Conservation (phyloP, 2,888 invertebrate species). For the Charanyca ferruginea region DNA sequence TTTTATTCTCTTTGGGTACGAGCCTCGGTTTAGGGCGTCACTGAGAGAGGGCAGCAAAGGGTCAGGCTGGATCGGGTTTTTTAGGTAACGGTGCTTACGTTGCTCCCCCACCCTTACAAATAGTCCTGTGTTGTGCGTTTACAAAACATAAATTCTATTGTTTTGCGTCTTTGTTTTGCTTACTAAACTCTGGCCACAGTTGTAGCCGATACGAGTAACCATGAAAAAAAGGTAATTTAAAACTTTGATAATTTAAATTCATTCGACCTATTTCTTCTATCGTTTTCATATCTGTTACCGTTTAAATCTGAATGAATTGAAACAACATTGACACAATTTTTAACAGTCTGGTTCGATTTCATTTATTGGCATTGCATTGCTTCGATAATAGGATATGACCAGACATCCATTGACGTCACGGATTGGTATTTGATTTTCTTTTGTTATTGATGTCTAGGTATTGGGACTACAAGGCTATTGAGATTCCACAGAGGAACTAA, state of each 20-base stretch:
- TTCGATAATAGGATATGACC: constrained; percentile 6
- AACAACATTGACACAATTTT: constrained; percentile 60
- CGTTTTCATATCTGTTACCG: constrained; percentile 31
- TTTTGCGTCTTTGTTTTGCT: not conserved
- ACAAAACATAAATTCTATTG: too few species aligned
- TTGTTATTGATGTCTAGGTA: constrained; percentile 16
- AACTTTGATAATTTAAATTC: constrained; percentile 5
- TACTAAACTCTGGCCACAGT: not conserved
- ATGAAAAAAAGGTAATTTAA: not conserved
- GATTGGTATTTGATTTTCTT: constrained; percentile 4
- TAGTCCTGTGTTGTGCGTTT: too few species aligned
- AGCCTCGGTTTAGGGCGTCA: too few species aligned
- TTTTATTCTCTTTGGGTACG: too few species aligned
- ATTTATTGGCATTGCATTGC: constrained; percentile 37
- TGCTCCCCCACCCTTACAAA: too few species aligned
- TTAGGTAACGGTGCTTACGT: too few species aligned
- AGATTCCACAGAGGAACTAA: not conserved
- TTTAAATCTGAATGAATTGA: constrained; percentile 51
- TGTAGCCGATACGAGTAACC: too few species aligned
- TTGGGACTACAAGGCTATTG: not conserved
- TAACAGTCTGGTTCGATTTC: constrained; percentile 35
- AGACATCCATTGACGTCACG: constrained; percentile 47
- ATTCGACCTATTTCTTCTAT: constrained; percentile 47
- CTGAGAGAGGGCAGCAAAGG: too few species aligned
- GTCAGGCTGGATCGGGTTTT: too few species aligned